Conservation (phyloP, 2,113 vertebrate genomes). For the Mirza zaza region DNA sequence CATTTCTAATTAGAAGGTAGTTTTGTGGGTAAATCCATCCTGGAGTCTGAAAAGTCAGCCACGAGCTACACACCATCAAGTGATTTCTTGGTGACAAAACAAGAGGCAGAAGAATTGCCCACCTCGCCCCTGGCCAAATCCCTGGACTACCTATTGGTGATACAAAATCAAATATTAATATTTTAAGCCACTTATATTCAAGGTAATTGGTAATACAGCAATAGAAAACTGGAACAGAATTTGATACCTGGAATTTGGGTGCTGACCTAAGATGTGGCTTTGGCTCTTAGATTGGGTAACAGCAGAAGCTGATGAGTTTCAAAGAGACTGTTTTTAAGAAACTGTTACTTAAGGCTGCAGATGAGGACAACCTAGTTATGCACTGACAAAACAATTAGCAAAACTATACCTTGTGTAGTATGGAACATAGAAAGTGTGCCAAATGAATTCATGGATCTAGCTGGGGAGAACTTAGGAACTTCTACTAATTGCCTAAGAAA, state of each 20-base stretch:
- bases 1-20: neutral
- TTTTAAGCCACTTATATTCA: neutral
- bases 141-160: no score
- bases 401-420: neutral
- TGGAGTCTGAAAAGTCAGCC: neutral
- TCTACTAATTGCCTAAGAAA: neutral
- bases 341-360: neutral
- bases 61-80: no score
- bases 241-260: neutral
- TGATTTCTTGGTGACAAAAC: neutral
- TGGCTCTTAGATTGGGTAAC: neutral
- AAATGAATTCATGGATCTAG: no score
- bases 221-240: neutral
- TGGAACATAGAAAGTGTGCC: neutral
- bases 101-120: neutral
- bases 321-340: neutral
- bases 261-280: neutral
- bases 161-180: neutral
- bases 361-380: accelerated
- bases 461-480: neutral
- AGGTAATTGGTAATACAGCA: neutral
- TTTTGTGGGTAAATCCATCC: accelerated
- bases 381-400: neutral
- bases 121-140: neutral
- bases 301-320: no score